A percentile compares a stretch with the other conserved stretches of the same genome.
phyloP scores from a whole-genome alignment of 2,888 invertebrate species.

The Pandemis corylana region DNA sequence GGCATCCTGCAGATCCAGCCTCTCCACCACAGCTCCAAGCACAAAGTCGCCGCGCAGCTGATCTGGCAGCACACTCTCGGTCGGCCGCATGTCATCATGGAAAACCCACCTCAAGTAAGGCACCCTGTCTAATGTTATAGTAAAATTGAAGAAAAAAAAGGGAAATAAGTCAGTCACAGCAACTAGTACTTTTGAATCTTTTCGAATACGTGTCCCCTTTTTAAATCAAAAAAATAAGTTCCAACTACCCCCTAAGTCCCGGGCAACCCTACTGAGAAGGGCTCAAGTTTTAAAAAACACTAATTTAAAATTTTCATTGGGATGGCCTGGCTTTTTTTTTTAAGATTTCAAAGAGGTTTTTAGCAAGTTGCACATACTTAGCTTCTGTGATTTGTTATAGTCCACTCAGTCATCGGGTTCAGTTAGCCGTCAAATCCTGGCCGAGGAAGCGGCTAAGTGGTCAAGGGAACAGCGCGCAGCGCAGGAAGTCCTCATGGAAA shows the following conservation, averaged over 20 bases:
- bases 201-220: too few relatives aligned
- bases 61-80: constrained; percentile 82
- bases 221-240: too few relatives aligned
- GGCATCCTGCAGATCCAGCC: constrained; percentile 79
- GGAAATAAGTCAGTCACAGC: neutral
- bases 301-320: too few relatives aligned
- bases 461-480: constrained; percentile 77
- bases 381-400: constrained; percentile 51
- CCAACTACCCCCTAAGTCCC: too few relatives aligned
- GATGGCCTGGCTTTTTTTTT: neutral
- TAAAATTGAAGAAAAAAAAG: neutral
- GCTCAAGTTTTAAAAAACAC: too few relatives aligned
- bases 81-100: constrained; percentile 78
- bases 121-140: neutral
- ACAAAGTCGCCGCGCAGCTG: constrained; percentile 74
- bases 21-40: constrained; percentile 75
- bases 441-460: constrained; percentile 81
- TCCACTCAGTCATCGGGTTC: constrained; percentile 77
- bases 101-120: constrained; percentile 75
- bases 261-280: too few relatives aligned
- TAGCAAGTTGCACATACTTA: neutral
- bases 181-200: too few relatives aligned
- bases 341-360: neutral
- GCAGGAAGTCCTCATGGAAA: constrained; percentile 79
- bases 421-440: constrained; percentile 75